Evolutionary conservation across 1,140 invertebrate genomes (phyloP), one percentile per base, ranked within the genome.

Genomic region (Pectinophora gossypiella): DNA sequence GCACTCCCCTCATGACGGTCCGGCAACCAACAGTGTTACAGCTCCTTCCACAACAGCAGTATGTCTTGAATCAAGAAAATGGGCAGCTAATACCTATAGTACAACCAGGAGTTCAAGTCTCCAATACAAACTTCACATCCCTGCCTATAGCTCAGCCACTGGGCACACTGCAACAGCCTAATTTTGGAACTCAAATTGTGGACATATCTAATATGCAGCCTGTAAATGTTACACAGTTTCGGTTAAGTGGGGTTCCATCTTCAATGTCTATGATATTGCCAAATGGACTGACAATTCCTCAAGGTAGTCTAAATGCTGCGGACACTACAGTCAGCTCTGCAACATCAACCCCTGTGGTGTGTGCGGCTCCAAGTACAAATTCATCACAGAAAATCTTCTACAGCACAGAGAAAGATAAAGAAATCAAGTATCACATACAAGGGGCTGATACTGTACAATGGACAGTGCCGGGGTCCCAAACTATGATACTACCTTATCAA

Each of bases 181-280:
- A 77, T 59, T 86, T 76, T 73, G 83, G 83, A 5, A 85, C 82
- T 20, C 83, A 86, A 56, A 62, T 85, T 18, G 78, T 86, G 13
- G 83, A 86, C 63, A 67, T 86, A 56, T 80, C 83, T 16, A 80
- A 64, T 46, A 80, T 86, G 77, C 83, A 86, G 48, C 83, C 83
- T 0, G 73, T 85, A 1, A 86, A 86, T 65, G 79, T 84, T 0
- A 86, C 81, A 12, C 83, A 85, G 42, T 59, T 86, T 19, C 45
- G 83, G 13, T 45, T 86, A 19, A 86, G 83, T 70, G 83, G 83
- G n/a, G 83, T 84, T 3, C 83, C 83, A n/a, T 83, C 81, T 50
- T 85, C 83, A 7, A 85, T 87, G 83, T 85, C 83, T 38, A 86
- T 86, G 83, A 80, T 87, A 47, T 59, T 87, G 18, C 83, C 79